Base-by-base conservation (phyloP, 2,113 vertebrate species). In the Ariopsis seemanni region DNA sequence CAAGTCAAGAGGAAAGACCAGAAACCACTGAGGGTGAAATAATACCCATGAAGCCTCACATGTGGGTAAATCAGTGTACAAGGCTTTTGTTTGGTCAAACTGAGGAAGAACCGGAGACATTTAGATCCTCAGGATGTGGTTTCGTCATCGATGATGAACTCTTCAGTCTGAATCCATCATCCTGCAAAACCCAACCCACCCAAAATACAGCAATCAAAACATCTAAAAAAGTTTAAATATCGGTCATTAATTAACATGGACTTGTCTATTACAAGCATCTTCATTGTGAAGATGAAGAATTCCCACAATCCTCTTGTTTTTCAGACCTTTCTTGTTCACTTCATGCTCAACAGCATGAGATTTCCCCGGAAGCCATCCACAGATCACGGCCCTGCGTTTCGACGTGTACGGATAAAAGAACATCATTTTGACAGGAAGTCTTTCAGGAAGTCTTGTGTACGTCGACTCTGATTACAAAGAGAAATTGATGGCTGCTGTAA, bases 381-480 rank as follows among this genome's bases (percentile, higher is more conserved):
- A 86, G 90, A 90, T 91, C 90, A 90, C 67, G 87, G 67, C 89
- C 90, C 52, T 8, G 87, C 63, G 62, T 78, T 83, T 74, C 79
- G 89, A 87, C 89, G 93, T 91, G 91, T 85, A 91, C 58, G 85
- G 85, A 90, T 91, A 94, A 92, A 94, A 93, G 94, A 94, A 95
- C 94, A 95, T 95, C 93, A 92, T 92, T 94, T 89, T 96, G 95
- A 96, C 95, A 95, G 95, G 85, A 91, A 90, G 88, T 90, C 90
- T 90, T 77, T 86, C 89, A 82, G 88, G 82, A 91, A 84, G 92
- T 88, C 87, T 90, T 60, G 84, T 85, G 90, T 90, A 93, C 60
- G 94, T 95, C 95, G 65, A 87, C 90, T 95, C 91, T 30, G 89
- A 95, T 96, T 94, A 95, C 78, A 83, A 78, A 18, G 9, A 34